Evolutionary conservation across 2,113 vertebrate species (phyloP), one percentile per base, ranked within the genome.

Genomic region (Microtus ochrogaster): DNA sequence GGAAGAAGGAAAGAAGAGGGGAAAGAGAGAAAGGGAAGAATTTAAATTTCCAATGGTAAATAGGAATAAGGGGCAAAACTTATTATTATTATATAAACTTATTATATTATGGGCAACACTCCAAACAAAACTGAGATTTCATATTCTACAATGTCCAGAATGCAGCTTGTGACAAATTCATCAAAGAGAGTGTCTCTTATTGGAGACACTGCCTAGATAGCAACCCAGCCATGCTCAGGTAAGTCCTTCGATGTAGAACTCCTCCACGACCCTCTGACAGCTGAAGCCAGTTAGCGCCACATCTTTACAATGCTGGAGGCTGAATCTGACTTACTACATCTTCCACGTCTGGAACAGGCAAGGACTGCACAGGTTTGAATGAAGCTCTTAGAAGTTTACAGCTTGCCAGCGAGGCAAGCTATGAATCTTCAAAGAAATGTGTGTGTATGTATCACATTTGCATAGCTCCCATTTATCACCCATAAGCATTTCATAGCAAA

Each of bases 341-440:
- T 92, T 94, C 68, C 55, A 95, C 85, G 41, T 94, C 72, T 90
- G 74, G 55, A 96, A 91, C 3, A 36, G 49, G 83, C 74, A 65
- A 76, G 49, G 84, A 87, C 26, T 49, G 11, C 94, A 85, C 63
- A 93, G 79, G 55, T 90, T 91, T 77, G 22, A 93, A 84, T 47
- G 44, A 86, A 93, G 33, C 47, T 96, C 63, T 94, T 78, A 91
- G 89, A 89, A 95, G 83, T 96, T 91, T 7, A 2, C 66, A 82
- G 55, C 70, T 87, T 96, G 89, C 87, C 87, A 96, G 66, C 36
- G 79, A 95, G 58, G 72, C 85, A 85, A 94, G 36, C 93, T 93
- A 72, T 72, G 84, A 92, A 97, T 94, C 95, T 94, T 93, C 85
- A 95, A 95, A 95, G 94, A 93, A 95, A 94, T 78, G 63, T 94